Evolutionary conservation across 1,140 invertebrate genomes (phyloP).

Genomic region (Leptonema lineaticorne): DNA sequence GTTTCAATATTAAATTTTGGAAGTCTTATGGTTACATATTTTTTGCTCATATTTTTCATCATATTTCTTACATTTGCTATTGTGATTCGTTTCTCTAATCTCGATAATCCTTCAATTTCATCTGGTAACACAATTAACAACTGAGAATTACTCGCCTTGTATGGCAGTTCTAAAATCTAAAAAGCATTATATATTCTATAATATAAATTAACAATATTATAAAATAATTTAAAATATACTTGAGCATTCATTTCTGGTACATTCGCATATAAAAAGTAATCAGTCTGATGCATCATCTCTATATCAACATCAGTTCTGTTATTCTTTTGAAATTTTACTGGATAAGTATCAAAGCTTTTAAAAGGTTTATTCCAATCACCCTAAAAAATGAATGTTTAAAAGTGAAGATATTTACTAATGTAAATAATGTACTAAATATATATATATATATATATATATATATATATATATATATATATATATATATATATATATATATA

Average conservation of each 20-base stretch:
- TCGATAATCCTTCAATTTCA: slow-evolving; percentile 54
- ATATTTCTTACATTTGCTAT: slow-evolving; percentile 44
- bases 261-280: slow-evolving; percentile 30
- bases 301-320: slow-evolving; percentile 26
- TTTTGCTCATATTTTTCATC: slow-evolving; percentile 37
- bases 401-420: no score
- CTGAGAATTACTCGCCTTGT: slow-evolving; percentile 58
- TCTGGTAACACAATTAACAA: slow-evolving; percentile 67
- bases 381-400: no score
- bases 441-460: no score
- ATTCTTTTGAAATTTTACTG: slow-evolving; percentile 26
- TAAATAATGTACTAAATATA: no score
- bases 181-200: slow-evolving; percentile 38
- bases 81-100: slow-evolving; percentile 51
- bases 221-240: not conserved
- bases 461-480: no score
- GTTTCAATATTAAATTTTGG: slow-evolving; percentile 65
- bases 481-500: no score
- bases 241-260: slow-evolving; percentile 31
- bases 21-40: slow-evolving; percentile 56
- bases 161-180: slow-evolving; percentile 60
- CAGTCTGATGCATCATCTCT: slow-evolving; percentile 26
- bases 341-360: not conserved
- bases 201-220: not conserved
- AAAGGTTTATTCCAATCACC: slow-evolving; percentile 35